Conservation (phyloP, 2,113 vertebrate genomes). For the Phylloscopus trochilus region DNA sequence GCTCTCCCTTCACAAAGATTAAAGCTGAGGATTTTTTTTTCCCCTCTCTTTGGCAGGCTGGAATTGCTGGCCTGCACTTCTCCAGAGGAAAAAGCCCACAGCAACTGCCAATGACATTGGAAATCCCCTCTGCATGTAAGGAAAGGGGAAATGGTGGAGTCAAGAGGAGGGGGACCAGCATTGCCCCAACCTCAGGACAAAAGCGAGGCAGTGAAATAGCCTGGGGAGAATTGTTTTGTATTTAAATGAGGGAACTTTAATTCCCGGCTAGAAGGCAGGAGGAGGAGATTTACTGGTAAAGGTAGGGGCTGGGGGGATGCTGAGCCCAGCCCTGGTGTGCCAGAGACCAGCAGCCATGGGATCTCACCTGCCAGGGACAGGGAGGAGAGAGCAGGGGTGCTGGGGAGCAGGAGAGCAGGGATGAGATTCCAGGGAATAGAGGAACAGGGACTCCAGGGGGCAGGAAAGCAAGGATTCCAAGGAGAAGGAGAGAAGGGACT, state of each 20-base stretch:
- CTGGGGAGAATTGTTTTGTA: background rate
- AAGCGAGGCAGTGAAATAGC: rapidly evolving
- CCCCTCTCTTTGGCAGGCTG: background rate
- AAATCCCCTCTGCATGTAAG: rapidly evolving
- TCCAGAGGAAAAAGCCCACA: background rate
- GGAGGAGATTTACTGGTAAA: background rate
- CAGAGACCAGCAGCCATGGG: background rate
- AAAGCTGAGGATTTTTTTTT: background rate
- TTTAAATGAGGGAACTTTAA: background rate
- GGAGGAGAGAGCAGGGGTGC: background rate
- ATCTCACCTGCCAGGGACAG: background rate
- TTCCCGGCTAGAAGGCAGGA: background rate
- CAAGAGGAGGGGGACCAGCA: rapidly evolving
- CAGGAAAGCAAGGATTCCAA: too few relatives aligned
- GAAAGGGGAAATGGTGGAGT: background rate
- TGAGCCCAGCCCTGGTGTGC: background rate
- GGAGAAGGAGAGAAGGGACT: background rate
- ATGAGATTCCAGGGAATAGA: background rate
- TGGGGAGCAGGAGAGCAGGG: too few relatives aligned
- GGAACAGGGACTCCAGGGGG: too few relatives aligned
- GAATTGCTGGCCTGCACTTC: background rate
- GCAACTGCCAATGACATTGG: background rate
- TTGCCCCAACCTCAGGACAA: background rate
- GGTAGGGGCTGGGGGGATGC: rapidly evolving
- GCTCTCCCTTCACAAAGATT: background rate